These are phyloP conservation scores for Catalaphyllia jardinei DNA, from an alignment of 64 coral and sea anemone genomes.

Conservation along the genomic window DNA sequence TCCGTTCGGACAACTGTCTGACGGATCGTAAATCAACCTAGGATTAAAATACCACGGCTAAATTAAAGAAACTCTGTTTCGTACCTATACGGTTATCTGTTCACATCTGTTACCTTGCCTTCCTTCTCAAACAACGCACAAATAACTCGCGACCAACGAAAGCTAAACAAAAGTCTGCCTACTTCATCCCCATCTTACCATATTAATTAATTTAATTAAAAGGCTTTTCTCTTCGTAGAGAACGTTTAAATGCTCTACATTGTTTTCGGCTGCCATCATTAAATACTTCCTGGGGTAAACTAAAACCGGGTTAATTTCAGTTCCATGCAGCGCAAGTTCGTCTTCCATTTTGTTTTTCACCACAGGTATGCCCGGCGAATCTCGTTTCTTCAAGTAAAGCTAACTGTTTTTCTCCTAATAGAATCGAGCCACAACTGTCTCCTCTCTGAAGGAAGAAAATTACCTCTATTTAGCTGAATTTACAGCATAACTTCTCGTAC, in stretches of 20 bases:
- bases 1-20: constrained; percentile 27
- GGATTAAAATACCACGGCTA: constrained; percentile 44
- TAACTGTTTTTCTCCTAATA: not conserved
- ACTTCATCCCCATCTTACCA: not conserved
- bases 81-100: not conserved
- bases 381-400: not conserved
- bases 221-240: not conserved
- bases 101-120: not conserved
- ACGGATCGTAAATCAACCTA: constrained; percentile 44
- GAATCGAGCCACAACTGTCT: not conserved
- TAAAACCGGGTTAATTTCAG: not conserved
- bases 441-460: not conserved
- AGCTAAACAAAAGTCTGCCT: not conserved
- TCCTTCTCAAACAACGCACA: not conserved
- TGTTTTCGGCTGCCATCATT: not conserved
- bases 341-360: constrained; percentile 5
- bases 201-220: not conserved
- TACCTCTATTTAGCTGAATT: not conserved
- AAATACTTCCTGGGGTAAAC: constrained; percentile 8
- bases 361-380: not conserved
- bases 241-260: not conserved
- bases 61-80: not conserved
- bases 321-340: not conserved
- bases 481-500: not conserved
- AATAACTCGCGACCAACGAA: not conserved